These are phyloP conservation scores for Calliphora vicina DNA, from an alignment of 1,140 invertebrate genomes.

Conservation along the genomic window DNA sequence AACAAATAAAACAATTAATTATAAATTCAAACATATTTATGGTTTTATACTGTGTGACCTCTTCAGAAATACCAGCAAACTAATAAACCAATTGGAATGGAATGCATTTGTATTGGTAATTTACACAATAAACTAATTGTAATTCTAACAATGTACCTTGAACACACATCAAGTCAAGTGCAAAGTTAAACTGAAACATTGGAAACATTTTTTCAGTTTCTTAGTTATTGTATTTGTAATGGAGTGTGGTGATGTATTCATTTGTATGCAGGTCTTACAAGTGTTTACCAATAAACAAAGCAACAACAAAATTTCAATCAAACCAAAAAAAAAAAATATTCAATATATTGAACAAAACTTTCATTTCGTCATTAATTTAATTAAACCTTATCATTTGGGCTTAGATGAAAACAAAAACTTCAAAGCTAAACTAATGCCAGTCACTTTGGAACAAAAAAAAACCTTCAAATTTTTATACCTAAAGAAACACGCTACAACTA, in stretches of 20 bases:
- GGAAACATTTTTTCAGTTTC: background rate
- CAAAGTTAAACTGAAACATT: constrained; percentile 8
- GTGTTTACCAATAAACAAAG: background rate
- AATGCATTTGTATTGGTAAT: too few relatives aligned
- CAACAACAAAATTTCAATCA: background rate
- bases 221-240: background rate
- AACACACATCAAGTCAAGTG: constrained; percentile 3
- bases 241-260: background rate
- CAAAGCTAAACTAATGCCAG: background rate
- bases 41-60: too few relatives aligned
- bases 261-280: background rate
- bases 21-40: too few relatives aligned
- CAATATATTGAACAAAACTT: background rate
- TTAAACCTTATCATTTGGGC: background rate
- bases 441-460: background rate
- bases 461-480: background rate
- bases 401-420: background rate
- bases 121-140: background rate
- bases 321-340: background rate
- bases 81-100: too few relatives aligned
- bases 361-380: constrained; percentile 14
- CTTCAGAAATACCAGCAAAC: too few relatives aligned
- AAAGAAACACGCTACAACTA: background rate
- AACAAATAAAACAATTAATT: too few relatives aligned
- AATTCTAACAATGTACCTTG: background rate